Conservation (phyloP, 2,888 invertebrate genomes). For the Argyresthia goedartella region DNA sequence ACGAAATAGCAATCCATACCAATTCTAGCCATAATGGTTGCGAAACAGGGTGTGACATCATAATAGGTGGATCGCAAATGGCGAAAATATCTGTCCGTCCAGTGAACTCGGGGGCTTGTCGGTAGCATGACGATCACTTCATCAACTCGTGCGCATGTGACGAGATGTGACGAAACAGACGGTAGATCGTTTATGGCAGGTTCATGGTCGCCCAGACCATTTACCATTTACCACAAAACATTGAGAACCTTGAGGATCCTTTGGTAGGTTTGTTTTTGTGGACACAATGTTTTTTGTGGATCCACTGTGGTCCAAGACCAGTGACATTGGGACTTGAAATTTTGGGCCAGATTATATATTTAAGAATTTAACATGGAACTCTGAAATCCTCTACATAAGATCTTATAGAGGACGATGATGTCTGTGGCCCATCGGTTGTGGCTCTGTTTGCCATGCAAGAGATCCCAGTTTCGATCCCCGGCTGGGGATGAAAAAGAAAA, state of each 20-base stretch:
- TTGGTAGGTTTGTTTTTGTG: neutral
- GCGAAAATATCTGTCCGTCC: conserved; percentile 53
- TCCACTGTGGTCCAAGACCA: no score
- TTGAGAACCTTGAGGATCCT: neutral
- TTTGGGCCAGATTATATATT: no score
- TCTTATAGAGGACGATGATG: no score
- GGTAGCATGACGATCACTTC: conserved; percentile 23
- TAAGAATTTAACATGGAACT: no score
- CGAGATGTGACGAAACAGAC: conserved; percentile 33
- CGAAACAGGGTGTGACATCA: conserved; percentile 36
- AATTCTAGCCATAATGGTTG: neutral
- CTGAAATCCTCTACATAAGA: no score
- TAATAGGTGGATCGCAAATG: conserved; percentile 47
- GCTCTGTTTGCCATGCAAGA: no score
- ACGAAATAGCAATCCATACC: neutral
- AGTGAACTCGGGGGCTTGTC: conserved; percentile 49
- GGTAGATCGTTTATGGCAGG: neutral
- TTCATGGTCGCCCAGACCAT: neutral
- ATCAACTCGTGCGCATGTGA: conserved; percentile 28
- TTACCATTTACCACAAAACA: neutral
- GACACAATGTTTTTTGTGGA: no score
- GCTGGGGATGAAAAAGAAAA: no score
- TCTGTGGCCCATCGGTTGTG: no score
- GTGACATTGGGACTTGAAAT: no score
- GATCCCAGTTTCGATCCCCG: no score